Conservation (phyloP, 92 coral and sea anemone genomes). For the Heteractis magnifica region DNA sequence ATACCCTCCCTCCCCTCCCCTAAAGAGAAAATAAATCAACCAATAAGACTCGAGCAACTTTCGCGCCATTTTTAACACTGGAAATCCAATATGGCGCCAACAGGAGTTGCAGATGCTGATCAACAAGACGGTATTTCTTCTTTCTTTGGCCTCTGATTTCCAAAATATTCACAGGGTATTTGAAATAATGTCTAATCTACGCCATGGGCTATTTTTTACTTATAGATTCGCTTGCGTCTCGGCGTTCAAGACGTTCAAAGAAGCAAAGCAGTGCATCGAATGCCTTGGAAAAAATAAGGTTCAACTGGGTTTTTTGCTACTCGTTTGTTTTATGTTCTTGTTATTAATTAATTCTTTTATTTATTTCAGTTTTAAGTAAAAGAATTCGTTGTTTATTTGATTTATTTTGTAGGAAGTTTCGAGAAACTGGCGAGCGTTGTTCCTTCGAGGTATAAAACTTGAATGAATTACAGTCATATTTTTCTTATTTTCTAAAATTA, state of each 20-base stretch:
- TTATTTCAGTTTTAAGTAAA: neutral
- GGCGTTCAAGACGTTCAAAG: slow-evolving; percentile 86
- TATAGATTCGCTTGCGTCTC: slow-evolving; percentile 62
- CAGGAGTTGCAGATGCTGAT: slow-evolving; percentile 52
- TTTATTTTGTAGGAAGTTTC: slow-evolving; percentile 64
- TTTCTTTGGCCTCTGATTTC: slow-evolving; percentile 17
- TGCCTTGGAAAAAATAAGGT: slow-evolving; percentile 96
- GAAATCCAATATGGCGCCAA: slow-evolving; percentile 93
- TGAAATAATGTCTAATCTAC: neutral
- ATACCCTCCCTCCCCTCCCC: slow-evolving; percentile 13
- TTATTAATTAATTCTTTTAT: neutral
- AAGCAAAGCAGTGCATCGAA: slow-evolving; percentile 76
- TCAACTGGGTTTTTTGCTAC: slow-evolving; percentile 10
- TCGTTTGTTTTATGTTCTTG: neutral
- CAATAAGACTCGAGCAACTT: slow-evolving; percentile 29
- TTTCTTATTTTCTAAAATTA: too few species aligned
- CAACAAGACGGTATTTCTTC: slow-evolving; percentile 75
- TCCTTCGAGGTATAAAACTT: slow-evolving; percentile 69
- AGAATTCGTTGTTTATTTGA: neutral
- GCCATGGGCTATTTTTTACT: slow-evolving; percentile 2
- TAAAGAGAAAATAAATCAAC: neutral
- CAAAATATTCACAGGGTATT: neutral
- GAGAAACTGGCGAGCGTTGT: slow-evolving; percentile 89
- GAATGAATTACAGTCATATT: too few species aligned
- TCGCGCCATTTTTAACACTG: slow-evolving; percentile 97